phyloP scores from a whole-genome alignment of 30 jellyfish, hydroid and myxozoan genomes.

The Clytia hemisphaerica region DNA sequence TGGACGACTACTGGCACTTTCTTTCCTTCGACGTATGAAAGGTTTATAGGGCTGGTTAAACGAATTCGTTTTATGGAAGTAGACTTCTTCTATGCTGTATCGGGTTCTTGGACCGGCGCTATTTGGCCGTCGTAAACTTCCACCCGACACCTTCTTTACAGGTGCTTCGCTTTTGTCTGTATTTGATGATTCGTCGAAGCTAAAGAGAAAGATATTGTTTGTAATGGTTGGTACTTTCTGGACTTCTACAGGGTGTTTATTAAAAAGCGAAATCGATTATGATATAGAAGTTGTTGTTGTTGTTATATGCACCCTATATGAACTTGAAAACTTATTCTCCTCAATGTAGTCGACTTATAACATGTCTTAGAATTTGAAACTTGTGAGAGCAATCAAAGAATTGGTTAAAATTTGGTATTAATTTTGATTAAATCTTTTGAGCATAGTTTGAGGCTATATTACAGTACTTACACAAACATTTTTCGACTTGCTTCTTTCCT shows the following conservation, averaged over 20 bases:
- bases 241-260: no score
- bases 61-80: slow-evolving; percentile 6
- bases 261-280: no score
- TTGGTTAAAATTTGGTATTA: background rate
- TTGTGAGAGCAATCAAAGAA: background rate
- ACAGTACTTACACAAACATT: background rate
- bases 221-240: no score
- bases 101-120: slow-evolving; percentile 18
- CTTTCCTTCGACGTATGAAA: slow-evolving; percentile 5
- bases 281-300: no score
- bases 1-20: slow-evolving; percentile 26
- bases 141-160: no score
- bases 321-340: background rate
- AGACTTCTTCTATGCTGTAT: slow-evolving; percentile 3
- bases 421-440: background rate
- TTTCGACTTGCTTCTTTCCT: slow-evolving; percentile 55
- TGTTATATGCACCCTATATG: no score
- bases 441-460: background rate
- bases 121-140: background rate
- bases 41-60: slow-evolving; percentile 22
- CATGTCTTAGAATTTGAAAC: background rate
- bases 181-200: no score
- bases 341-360: background rate
- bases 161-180: no score
- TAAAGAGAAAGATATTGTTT: no score